These are phyloP conservation scores for Lepeophtheirus nordmannii DNA, from an alignment of 2,888 invertebrate genomes.

Conservation along the genomic window DNA sequence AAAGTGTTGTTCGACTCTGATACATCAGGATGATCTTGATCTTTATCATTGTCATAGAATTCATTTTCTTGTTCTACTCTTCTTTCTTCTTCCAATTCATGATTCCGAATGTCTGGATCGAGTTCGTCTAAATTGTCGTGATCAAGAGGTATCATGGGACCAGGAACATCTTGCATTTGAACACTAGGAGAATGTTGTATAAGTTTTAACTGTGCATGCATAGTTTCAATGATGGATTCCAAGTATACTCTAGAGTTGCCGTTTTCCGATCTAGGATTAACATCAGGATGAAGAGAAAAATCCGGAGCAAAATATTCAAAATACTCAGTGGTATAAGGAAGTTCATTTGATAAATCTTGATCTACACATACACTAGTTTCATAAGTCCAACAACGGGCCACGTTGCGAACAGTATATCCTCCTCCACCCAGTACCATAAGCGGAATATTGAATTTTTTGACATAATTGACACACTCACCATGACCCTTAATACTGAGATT, in stretches of 20 bases:
- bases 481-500: constrained; percentile 55
- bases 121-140: constrained; percentile 53
- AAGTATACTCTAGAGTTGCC: constrained; percentile 89
- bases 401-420: constrained; percentile 83
- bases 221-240: constrained; percentile 68
- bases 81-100: constrained; percentile 56
- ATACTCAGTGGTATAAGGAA: constrained; percentile 75
- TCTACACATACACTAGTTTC: constrained; percentile 88
- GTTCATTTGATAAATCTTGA: constrained; percentile 78
- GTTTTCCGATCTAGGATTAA: constrained; percentile 67
- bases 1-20: no score
- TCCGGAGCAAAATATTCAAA: constrained; percentile 94
- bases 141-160: constrained; percentile 59
- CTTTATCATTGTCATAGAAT: constrained; percentile 76
- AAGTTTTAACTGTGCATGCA: constrained; percentile 83
- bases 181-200: constrained; percentile 80
- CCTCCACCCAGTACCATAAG: constrained; percentile 71
- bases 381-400: constrained; percentile 96
- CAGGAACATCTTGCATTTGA: constrained; percentile 90
- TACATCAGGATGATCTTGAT: constrained; percentile 46
- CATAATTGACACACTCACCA: constrained; percentile 85
- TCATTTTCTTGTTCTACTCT: constrained; percentile 66
- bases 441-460: constrained; percentile 78
- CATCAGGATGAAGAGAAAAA: constrained; percentile 84
- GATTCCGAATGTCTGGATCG: constrained; percentile 61